These are phyloP conservation scores for Cremastinae sp. DNA, from an alignment of 2,888 invertebrate genomes.

Conservation along the genomic window DNA sequence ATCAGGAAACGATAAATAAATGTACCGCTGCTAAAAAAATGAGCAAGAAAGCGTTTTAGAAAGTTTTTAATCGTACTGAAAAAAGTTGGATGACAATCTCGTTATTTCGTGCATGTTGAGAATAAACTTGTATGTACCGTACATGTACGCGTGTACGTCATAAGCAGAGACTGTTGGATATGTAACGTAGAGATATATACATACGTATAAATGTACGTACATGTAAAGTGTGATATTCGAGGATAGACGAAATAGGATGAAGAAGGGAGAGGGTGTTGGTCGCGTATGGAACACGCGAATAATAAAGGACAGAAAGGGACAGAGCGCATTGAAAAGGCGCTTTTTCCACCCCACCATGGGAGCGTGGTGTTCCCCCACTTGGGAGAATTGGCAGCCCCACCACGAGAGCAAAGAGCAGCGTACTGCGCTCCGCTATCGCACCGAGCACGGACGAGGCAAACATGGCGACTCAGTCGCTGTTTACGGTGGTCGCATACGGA, in stretches of 20 bases:
- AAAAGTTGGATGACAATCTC: too few relatives aligned
- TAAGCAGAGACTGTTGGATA: background rate
- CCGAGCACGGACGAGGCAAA: constrained; percentile 74
- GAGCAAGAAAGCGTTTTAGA: too few relatives aligned
- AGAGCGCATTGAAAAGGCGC: constrained; percentile 56
- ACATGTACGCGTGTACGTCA: too few relatives aligned
- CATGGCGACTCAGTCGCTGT: constrained; percentile 79
- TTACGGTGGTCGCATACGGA: constrained; percentile 74
- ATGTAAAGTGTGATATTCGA: constrained; percentile 19
- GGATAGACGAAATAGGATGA: constrained; percentile 29
- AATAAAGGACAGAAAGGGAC: constrained; percentile 35
- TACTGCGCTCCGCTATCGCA: constrained; percentile 60
- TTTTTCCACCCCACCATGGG: constrained; percentile 61
- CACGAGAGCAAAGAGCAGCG: constrained; percentile 20
- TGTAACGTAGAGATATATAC: background rate
- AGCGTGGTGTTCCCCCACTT: constrained; percentile 39
- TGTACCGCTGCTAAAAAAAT: too few relatives aligned
- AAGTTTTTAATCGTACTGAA: too few relatives aligned
- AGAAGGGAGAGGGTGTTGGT: constrained; percentile 40
- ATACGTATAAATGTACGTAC: background rate
- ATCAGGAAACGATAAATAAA: too few relatives aligned
- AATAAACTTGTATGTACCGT: too few relatives aligned
- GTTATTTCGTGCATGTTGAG: too few relatives aligned
- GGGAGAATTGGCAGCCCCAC: background rate
- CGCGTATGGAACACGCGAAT: constrained; percentile 7